Conservation (phyloP, 1,140 invertebrate species). For the Drosophila nigromelanica region DNA sequence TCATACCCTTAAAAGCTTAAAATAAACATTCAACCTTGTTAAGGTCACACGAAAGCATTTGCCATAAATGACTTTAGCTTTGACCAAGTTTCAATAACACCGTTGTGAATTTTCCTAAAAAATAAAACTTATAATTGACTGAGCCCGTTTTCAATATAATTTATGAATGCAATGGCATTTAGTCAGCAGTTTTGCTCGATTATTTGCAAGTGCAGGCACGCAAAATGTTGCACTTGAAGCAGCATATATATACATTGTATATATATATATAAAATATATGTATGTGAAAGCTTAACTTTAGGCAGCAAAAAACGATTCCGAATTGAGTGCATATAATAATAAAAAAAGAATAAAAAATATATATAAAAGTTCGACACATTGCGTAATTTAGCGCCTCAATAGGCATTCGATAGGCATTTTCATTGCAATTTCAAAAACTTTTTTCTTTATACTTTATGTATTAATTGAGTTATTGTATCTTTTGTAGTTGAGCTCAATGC, state of each 20-base stretch:
- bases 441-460: background rate
- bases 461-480: slow-evolving; percentile 23
- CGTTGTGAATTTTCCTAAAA: background rate
- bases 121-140: slow-evolving; percentile 17
- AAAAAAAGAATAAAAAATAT: background rate
- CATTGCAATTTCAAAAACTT: slow-evolving; percentile 10
- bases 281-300: background rate
- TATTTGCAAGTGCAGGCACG: slow-evolving; percentile 34
- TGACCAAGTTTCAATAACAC: slow-evolving; percentile 48
- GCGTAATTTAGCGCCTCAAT: slow-evolving; percentile 28
- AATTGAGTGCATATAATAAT: slow-evolving; percentile 16
- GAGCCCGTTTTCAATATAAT: slow-evolving; percentile 10
- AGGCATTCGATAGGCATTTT: slow-evolving; percentile 33
- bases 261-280: slow-evolving; percentile 3
- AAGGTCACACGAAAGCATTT: slow-evolving; percentile 1
- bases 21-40: slow-evolving; percentile 29
- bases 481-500: slow-evolving; percentile 6
- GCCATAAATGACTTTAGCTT: slow-evolving; percentile 44
- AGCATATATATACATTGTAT: slow-evolving; percentile 7
- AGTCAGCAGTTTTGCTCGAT: slow-evolving; percentile 14
- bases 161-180: slow-evolving; percentile 29
- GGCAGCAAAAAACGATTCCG: slow-evolving; percentile 19
- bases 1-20: background rate
- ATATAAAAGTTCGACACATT: slow-evolving; percentile 10
- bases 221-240: slow-evolving; percentile 33